phyloP scores from a whole-genome alignment of 2,888 invertebrate species.

The Chironomus riparius region DNA sequence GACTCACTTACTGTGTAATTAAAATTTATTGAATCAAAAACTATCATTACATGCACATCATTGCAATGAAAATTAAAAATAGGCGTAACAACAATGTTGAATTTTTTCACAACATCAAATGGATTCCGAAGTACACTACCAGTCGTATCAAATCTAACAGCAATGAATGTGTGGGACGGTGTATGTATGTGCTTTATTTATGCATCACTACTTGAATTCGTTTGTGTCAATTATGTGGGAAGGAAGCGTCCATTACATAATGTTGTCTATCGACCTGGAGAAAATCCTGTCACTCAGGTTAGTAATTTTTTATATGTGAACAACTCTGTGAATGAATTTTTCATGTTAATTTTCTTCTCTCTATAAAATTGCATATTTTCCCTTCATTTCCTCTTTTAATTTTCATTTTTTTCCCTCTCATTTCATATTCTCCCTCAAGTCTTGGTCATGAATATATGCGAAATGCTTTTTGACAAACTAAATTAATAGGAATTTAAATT shows the following conservation, averaged over 20 bases:
- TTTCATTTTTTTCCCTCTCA: too few species aligned
- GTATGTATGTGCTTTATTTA: slow-evolving; percentile 97
- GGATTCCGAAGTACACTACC: slow-evolving; percentile 86
- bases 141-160: slow-evolving; percentile 86
- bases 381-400: too few species aligned
- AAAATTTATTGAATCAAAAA: neutral
- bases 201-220: slow-evolving; percentile 86
- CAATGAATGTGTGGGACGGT: slow-evolving; percentile 96
- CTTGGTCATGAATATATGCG: too few species aligned
- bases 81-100: slow-evolving; percentile 97
- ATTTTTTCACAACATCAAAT: slow-evolving; percentile 93
- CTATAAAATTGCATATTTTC: too few species aligned
- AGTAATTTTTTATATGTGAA: slow-evolving; percentile 33
- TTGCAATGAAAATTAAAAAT: neutral
- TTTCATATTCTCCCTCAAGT: too few species aligned
- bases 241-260: slow-evolving; percentile 82
- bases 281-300: slow-evolving; percentile 87
- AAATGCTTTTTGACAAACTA: too few species aligned
- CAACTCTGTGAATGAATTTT: too few species aligned
- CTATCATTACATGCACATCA: neutral
- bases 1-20: too few species aligned
- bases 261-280: slow-evolving; percentile 80
- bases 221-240: slow-evolving; percentile 91
- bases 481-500: too few species aligned
- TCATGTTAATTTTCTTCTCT: too few species aligned